Percentiles rank a stretch among this genome's conserved stretches.
Evolutionary conservation across 30 jellyfish, hydroid and myxozoan species (phyloP).

Genomic region (Aurelia sp.): DNA sequence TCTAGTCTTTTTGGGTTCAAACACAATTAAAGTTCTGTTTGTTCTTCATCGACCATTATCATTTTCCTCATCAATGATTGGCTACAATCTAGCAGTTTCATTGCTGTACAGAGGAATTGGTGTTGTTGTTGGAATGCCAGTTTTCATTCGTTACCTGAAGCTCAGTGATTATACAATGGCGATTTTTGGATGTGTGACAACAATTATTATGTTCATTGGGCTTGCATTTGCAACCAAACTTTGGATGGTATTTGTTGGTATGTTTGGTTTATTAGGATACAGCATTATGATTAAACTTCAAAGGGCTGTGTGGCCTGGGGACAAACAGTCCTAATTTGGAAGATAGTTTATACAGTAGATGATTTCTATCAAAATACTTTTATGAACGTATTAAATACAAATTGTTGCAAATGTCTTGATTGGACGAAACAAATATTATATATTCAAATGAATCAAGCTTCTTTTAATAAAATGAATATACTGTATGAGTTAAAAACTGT

Average conservation of each 20-base stretch:
- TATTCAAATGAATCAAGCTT: too few species aligned
- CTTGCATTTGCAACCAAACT: conserved; percentile 68
- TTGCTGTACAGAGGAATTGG: conserved; percentile 75
- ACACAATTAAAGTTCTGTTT: conserved; percentile 63
- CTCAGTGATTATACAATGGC: conserved; percentile 72
- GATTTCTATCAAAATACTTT: too few species aligned
- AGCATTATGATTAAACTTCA: too few species aligned
- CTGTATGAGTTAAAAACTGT: too few species aligned
- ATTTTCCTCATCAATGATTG: conserved; percentile 86
- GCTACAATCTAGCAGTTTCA: conserved; percentile 71
- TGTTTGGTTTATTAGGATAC: not conserved
- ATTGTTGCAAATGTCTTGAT: too few species aligned
- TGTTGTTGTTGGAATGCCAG: conserved; percentile 62
- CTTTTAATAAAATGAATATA: too few species aligned
- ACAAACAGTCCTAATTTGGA: too few species aligned
- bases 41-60: conserved; percentile 81
- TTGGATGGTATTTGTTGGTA: conserved; percentile 91
- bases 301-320: too few species aligned
- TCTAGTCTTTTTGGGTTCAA: conserved; percentile 80
- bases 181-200: conserved; percentile 44
- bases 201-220: conserved; percentile 39
- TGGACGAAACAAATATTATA: too few species aligned
- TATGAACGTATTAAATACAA: too few species aligned
- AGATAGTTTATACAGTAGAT: too few species aligned
- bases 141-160: conserved; percentile 52